Evolutionary conservation across 2,113 vertebrate genomes (phyloP).

Genomic region (Oreocharis arfaki): DNA sequence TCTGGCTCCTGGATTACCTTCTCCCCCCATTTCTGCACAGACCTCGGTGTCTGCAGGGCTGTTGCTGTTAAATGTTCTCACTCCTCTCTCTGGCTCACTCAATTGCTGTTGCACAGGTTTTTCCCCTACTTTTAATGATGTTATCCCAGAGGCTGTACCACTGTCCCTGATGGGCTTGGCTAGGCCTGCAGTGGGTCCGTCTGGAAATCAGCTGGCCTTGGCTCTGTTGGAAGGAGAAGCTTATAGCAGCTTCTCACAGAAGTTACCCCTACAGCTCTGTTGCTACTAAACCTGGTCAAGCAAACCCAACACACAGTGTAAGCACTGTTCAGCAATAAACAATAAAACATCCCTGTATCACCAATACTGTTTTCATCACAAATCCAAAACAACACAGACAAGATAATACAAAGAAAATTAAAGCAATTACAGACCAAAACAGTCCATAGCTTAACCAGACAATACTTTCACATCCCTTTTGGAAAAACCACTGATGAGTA

Average conservation of each 20-base stretch:
- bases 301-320: neutral
- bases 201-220: neutral
- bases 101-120: accelerated
- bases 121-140: neutral
- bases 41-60: neutral
- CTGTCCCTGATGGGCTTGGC: neutral
- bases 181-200: neutral
- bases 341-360: neutral
- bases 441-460: neutral
- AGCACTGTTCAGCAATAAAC: neutral
- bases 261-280: neutral
- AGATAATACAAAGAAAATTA: neutral
- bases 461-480: neutral
- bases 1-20: neutral
- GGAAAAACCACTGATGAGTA: neutral
- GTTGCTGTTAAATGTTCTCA: neutral
- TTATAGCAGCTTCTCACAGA: neutral
- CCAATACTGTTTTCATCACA: neutral
- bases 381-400: neutral
- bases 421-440: neutral
- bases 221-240: neutral
- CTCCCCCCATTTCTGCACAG: neutral
- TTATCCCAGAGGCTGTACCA: neutral
- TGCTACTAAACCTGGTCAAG: neutral
- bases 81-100: neutral